Evolutionary conservation across 2,113 vertebrate genomes (phyloP), one percentile per base, ranked within the genome.

Genomic region (Catharus bicknelli): DNA sequence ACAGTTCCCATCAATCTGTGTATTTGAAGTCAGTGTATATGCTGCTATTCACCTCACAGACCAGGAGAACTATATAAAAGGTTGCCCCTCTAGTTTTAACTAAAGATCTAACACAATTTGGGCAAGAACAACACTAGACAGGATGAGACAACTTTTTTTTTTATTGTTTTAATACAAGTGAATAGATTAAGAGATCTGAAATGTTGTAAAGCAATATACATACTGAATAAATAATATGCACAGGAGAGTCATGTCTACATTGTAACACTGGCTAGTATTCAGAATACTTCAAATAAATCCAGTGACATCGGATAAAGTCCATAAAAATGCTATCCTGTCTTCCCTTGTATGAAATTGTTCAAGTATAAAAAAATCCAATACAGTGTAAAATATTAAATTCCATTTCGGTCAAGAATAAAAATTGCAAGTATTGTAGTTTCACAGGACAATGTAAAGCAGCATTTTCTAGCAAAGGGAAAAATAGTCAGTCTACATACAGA

Each of bases 291-390:
- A 98, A 98, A 99, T 98, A 98, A 98, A 98, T 99, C 98, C 98
- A 99, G 98, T 99, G 98, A 99, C 98, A 98, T 98, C 98, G 98
- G 98, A 99, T 98, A 98, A 98, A 98, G 97, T 98, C 98, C 98
- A 98, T 98, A 98, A 98, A 99, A 99, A 98, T 97, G 97, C 98
- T 98, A 98, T 98, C 97, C 98, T 98, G 98, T 98, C 98, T 98
- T 99, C 99, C 99, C 99, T 99, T 99, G 99, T 99, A 99, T 98
- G 99, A 99, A 99, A 99, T 98, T 99, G 98, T 99, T 99, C 99
- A 99, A 99, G 99, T 99, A 99, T 99, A 99, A 99, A 98, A 99
- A 99, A 99, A 99, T 98, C 98, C 98, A 98, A 98, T 98, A 99
- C 98, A 99, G 98, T 99, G 99, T 99, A 99, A 99, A 99, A 99